phyloP scores from a whole-genome alignment of 1,140 invertebrate species.

The Archivesica marissinica region DNA sequence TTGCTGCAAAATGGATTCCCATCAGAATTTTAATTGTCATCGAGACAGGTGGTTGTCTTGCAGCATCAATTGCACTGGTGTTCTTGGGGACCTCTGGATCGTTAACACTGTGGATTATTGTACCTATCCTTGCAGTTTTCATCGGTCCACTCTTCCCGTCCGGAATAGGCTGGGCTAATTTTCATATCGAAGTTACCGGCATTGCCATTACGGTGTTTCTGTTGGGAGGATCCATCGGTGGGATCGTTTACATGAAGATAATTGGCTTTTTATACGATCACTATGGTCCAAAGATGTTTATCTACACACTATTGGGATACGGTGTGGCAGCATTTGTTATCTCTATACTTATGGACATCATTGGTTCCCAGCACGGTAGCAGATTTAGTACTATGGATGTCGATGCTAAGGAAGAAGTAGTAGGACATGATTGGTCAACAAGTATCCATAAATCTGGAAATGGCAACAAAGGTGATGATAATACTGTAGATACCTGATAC shows the following conservation, averaged over 20 bases:
- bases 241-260: slow-evolving; percentile 67
- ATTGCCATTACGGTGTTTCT: slow-evolving; percentile 70
- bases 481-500: too few relatives aligned
- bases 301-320: slow-evolving; percentile 67
- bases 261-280: slow-evolving; percentile 73
- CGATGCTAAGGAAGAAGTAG: neutral
- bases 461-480: too few relatives aligned
- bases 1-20: slow-evolving; percentile 69
- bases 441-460: too few relatives aligned
- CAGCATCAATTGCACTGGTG: slow-evolving; percentile 59
- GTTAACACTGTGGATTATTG: slow-evolving; percentile 64
- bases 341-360: slow-evolving; percentile 21
- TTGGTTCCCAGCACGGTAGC: slow-evolving; percentile 51
- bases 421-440: neutral
- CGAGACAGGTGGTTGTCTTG: slow-evolving; percentile 65
- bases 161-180: slow-evolving; percentile 70
- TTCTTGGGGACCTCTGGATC: slow-evolving; percentile 60
- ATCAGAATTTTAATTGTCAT: slow-evolving; percentile 69
- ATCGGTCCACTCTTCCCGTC: slow-evolving; percentile 69
- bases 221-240: slow-evolving; percentile 70
- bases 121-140: slow-evolving; percentile 67
- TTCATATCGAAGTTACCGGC: slow-evolving; percentile 69
- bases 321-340: slow-evolving; percentile 42
- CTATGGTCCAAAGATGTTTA: slow-evolving; percentile 64
- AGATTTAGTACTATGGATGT: slow-evolving; percentile 27